A percentile compares a stretch with the other conserved stretches of the same genome.
phyloP scores from a whole-genome alignment of 2,113 vertebrate species.

The Galbula dea region DNA sequence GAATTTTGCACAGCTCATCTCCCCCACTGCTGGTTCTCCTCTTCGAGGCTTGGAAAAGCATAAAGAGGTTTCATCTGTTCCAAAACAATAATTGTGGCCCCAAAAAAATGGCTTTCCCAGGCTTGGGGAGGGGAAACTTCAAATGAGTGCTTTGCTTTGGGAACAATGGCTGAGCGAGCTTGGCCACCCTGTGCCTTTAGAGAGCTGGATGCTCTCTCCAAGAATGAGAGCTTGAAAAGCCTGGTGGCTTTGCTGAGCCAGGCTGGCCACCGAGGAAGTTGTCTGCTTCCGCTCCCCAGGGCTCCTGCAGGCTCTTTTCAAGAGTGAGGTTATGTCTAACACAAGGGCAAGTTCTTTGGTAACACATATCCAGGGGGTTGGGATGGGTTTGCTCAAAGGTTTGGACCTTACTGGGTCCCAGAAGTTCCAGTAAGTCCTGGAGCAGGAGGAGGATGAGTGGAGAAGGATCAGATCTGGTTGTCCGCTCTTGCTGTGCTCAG shows the following conservation, averaged over 20 bases:
- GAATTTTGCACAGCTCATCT: too few relatives aligned
- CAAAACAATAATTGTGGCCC: neutral
- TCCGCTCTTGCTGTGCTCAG: neutral
- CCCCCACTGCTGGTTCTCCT: too few relatives aligned
- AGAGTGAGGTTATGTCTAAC: neutral
- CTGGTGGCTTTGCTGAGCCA: neutral
- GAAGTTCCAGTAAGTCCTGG: accelerated
- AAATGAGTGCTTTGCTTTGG: neutral
- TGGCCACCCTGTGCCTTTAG: neutral
- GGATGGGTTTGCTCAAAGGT: neutral
- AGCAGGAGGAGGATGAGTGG: neutral
- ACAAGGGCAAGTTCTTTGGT: neutral
- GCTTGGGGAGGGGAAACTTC: neutral
- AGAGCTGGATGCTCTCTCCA: neutral
- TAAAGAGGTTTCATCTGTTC: neutral
- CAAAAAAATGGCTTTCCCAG: neutral
- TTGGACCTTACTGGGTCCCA: neutral
- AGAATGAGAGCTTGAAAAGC: neutral
- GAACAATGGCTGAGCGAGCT: neutral
- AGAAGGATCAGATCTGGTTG: neutral
- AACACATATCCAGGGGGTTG: neutral
- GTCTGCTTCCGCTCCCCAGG: neutral
- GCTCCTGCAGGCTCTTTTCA: neutral
- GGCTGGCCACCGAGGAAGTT: neutral
- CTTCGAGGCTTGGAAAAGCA: neutral